Conservation (phyloP, 2,113 vertebrate genomes). For the Microtus oregoni region DNA sequence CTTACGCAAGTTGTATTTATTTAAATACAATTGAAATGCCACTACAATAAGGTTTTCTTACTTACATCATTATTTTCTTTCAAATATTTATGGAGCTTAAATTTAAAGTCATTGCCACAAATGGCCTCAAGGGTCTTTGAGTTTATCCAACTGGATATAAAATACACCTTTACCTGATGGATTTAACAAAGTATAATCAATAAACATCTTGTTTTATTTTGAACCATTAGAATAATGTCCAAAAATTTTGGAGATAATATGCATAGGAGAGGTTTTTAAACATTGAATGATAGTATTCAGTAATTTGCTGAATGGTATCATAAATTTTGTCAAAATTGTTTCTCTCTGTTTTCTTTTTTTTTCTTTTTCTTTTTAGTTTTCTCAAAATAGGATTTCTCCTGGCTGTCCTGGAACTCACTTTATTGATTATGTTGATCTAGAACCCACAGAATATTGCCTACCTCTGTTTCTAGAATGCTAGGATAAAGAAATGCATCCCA, state of each 20-base stretch:
- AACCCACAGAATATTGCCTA: too few species aligned
- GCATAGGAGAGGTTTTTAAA: background rate
- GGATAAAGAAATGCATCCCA: too few species aligned
- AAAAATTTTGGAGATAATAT: background rate
- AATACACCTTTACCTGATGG: background rate
- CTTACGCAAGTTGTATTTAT: too few species aligned
- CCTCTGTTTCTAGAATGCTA: too few species aligned
- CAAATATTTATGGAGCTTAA: conserved; percentile 9
- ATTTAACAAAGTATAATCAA: background rate
- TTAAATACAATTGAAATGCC: too few species aligned
- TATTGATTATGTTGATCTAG: too few species aligned
- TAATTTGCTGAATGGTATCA: background rate
- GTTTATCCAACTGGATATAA: background rate
- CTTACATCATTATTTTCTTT: background rate
- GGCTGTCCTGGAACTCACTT: too few species aligned
- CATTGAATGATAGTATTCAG: background rate
- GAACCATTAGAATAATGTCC: background rate
- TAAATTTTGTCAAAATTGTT: background rate
- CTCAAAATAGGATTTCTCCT: too few species aligned
- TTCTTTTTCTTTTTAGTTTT: too few species aligned
- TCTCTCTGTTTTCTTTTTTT: too few species aligned
- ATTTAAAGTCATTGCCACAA: background rate
- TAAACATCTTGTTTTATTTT: background rate
- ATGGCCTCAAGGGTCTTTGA: background rate
- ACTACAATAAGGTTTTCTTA: background rate